phyloP scores from a whole-genome alignment of 1,140 invertebrate species.

The Thaumatotibia leucotreta region DNA sequence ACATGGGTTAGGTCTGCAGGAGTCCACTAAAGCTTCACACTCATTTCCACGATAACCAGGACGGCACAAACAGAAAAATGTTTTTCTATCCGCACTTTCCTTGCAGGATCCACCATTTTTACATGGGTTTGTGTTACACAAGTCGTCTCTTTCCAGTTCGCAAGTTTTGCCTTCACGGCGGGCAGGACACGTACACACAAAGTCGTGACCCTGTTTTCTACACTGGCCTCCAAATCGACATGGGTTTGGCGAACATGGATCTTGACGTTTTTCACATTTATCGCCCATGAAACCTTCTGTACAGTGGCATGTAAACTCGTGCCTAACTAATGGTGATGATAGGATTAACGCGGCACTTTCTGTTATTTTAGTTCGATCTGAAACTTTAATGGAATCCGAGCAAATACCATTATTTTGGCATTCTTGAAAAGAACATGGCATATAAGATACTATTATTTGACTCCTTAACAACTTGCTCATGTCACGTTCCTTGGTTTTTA shows the following conservation, averaged over 20 bases:
- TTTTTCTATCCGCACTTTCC: constrained; percentile 88
- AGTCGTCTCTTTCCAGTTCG: constrained; percentile 88
- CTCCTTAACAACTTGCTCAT: constrained; percentile 79
- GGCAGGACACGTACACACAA: constrained; percentile 87
- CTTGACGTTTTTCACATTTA: constrained; percentile 89
- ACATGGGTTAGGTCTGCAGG: constrained; percentile 93
- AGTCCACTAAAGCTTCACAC: constrained; percentile 91
- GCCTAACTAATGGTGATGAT: constrained; percentile 85
- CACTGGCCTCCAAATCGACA: constrained; percentile 90
- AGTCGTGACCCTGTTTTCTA: constrained; percentile 87
- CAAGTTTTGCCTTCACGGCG: constrained; percentile 89
- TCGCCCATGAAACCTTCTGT: constrained; percentile 86
- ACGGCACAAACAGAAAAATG: constrained; percentile 93
- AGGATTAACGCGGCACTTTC: constrained; percentile 88
- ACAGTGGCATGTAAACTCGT: constrained; percentile 89
- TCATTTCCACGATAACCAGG: constrained; percentile 92
- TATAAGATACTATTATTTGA: constrained; percentile 80
- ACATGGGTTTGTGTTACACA: constrained; percentile 90
- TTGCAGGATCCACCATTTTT: constrained; percentile 93
- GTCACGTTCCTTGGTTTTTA: constrained; percentile 80
- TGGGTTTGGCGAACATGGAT: constrained; percentile 94
- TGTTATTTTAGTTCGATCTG: constrained; percentile 82
- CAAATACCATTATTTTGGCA: constrained; percentile 89
- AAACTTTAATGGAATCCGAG: constrained; percentile 83
- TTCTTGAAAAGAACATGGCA: constrained; percentile 81